These are phyloP conservation scores for Psilopsiagon aymara DNA, from an alignment of 2,113 vertebrate species.

Conservation along the genomic window DNA sequence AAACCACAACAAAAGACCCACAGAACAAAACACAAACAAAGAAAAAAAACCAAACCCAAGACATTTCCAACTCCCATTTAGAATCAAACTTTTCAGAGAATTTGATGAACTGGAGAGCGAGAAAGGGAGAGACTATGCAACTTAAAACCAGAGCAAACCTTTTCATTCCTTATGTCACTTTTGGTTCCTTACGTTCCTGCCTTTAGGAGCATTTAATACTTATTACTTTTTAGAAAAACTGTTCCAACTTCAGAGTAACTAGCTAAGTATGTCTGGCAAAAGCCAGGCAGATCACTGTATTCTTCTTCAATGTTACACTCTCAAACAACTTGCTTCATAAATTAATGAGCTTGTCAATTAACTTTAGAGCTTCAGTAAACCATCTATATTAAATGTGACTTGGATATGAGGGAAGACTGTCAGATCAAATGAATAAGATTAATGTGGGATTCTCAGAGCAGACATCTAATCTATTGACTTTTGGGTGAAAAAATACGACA, in stretches of 20 bases:
- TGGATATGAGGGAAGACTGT: not conserved
- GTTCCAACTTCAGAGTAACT: not conserved
- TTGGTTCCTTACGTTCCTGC: not conserved
- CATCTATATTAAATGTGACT: conserved; percentile 37
- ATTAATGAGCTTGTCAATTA: conserved; percentile 54
- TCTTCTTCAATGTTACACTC: not conserved
- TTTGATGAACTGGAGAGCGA: not conserved
- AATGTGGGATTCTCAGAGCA: not conserved
- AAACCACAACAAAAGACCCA: not conserved
- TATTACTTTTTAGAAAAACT: not conserved
- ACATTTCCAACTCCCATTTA: not conserved
- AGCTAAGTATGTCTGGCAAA: not conserved
- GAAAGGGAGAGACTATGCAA: not conserved
- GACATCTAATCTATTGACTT: not conserved
- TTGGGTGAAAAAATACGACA: not conserved
- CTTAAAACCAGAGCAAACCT: not conserved
- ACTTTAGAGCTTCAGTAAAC: conserved; percentile 37
- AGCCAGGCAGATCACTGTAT: not conserved
- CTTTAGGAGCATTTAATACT: not conserved
- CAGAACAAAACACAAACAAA: not conserved
- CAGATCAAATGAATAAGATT: conserved; percentile 12
- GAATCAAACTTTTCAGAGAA: not conserved
- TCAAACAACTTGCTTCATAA: not conserved
- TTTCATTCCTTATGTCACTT: not conserved
- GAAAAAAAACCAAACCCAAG: not conserved